Conservation (phyloP, 2,888 invertebrate species). For the Tetropium fuscum region DNA sequence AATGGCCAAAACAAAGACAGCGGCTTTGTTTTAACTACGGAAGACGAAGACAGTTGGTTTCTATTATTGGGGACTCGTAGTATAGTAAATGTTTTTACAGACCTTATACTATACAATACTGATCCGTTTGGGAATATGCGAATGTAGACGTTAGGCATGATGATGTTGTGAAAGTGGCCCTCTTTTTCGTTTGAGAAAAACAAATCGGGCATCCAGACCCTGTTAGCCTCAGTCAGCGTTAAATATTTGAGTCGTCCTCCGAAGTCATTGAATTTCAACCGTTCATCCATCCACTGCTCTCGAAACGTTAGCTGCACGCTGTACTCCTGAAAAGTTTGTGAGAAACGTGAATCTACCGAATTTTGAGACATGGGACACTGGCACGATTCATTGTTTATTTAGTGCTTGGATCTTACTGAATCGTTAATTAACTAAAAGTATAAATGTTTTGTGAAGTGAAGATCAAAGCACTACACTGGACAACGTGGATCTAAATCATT, state of each 20-base stretch:
- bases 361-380: not conserved
- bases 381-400: conserved; percentile 21
- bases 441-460: too few species aligned
- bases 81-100: too few species aligned
- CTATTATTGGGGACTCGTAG: too few species aligned
- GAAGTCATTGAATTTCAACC: conserved; percentile 89
- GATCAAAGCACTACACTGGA: too few species aligned
- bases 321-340: conserved; percentile 85
- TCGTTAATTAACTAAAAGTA: too few species aligned
- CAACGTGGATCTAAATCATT: too few species aligned
- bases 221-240: conserved; percentile 92
- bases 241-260: conserved; percentile 91
- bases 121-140: conserved; percentile 95
- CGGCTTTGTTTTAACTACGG: too few species aligned
- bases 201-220: conserved; percentile 98
- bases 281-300: conserved; percentile 96
- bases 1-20: too few species aligned
- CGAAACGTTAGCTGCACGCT: conserved; percentile 97
- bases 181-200: conserved; percentile 99
- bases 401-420: not conserved
- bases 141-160: conserved; percentile 98
- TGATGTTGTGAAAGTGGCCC: conserved; percentile 97
- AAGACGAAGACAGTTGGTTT: too few species aligned
- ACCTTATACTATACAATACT: conserved; percentile 95
- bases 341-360: not conserved